phyloP scores from a whole-genome alignment of 2,888 invertebrate species.

The Temnothorax rugatulus region DNA sequence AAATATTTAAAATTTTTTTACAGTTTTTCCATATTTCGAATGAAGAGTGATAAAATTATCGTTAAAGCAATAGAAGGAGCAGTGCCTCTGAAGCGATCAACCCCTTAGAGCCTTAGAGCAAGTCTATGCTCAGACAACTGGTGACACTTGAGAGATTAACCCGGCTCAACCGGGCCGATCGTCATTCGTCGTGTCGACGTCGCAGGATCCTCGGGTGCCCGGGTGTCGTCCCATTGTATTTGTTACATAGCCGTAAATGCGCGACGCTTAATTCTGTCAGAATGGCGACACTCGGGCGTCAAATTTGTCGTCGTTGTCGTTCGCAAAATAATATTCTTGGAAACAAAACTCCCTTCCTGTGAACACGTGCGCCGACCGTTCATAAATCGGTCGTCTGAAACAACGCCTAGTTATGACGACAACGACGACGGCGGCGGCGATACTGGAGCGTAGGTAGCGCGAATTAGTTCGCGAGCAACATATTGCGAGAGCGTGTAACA shows the following conservation, averaged over 20 bases:
- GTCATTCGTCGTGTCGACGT: slow-evolving; percentile 39
- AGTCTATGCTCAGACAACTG: slow-evolving; percentile 21
- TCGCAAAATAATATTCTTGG: slow-evolving; percentile 59
- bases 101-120: neutral
- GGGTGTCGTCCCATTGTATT: slow-evolving; percentile 26
- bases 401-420: slow-evolving; percentile 8
- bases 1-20: neutral
- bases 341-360: slow-evolving; percentile 31
- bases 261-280: slow-evolving; percentile 62
- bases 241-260: slow-evolving; percentile 53
- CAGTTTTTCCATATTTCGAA: neutral
- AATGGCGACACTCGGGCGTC: slow-evolving; percentile 25
- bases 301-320: neutral
- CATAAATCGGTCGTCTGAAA: slow-evolving; percentile 44
- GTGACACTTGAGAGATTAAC: slow-evolving; percentile 42
- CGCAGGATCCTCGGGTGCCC: neutral
- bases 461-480: slow-evolving; percentile 30
- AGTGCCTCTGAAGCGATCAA: neutral
- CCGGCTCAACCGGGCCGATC: slow-evolving; percentile 23
- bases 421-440: neutral
- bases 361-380: slow-evolving; percentile 26
- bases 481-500: slow-evolving; percentile 38
- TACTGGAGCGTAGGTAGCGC: neutral
- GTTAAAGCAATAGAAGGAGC: neutral
- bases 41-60: neutral